A percentile compares a stretch with the other conserved stretches of the same genome.
Evolutionary conservation across 2,888 invertebrate species (phyloP).

Genomic region (Acanthosepion lycidas): DNA sequence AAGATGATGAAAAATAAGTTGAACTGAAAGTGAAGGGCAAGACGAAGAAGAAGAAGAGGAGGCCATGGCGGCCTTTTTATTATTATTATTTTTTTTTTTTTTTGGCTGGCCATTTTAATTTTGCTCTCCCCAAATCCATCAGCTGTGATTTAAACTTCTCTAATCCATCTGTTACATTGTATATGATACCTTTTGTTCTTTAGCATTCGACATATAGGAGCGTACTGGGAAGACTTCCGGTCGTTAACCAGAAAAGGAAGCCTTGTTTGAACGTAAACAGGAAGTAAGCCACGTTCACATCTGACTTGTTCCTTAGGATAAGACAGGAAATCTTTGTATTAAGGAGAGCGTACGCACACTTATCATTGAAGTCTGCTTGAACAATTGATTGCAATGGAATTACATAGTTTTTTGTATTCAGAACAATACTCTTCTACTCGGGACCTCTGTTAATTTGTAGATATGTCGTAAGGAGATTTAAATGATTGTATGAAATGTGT

Average conservation of each 20-base stretch:
- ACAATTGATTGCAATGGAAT: neutral
- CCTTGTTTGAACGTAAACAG: neutral
- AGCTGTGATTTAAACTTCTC: neutral
- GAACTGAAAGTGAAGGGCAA: too few species aligned
- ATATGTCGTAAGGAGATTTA: neutral
- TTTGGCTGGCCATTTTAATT: neutral
- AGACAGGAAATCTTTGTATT: neutral
- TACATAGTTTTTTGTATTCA: neutral
- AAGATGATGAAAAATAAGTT: too few species aligned
- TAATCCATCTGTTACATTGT: neutral
- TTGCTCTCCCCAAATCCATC: neutral
- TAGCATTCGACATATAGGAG: neutral
- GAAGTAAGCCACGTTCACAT: neutral
- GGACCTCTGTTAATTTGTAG: neutral
- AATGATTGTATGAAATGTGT: neutral
- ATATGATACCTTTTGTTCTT: neutral
- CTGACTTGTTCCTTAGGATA: neutral
- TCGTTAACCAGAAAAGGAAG: slow-evolving; percentile 4
- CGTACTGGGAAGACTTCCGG: neutral
- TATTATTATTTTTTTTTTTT: too few species aligned
- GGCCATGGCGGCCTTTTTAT: too few species aligned
- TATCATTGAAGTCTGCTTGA: neutral
- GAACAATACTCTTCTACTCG: neutral
- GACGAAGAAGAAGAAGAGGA: too few species aligned
- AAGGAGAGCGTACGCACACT: neutral